Percentiles rank a stretch among this genome's conserved stretches.
Evolutionary conservation across 2,113 vertebrate species (phyloP).

Genomic region (Redunca redunca): DNA sequence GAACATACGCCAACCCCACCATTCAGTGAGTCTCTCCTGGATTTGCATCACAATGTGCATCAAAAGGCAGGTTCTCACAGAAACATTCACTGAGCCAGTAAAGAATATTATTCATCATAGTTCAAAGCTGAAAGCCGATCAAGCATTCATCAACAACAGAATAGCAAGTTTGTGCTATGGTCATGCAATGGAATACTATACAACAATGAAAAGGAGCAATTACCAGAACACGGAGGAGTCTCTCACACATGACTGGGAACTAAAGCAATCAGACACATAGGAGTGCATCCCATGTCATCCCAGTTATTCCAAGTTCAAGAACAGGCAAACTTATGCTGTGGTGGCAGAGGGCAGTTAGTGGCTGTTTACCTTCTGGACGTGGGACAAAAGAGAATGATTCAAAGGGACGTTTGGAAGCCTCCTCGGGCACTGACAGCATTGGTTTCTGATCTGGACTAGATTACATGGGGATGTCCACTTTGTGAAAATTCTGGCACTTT

Average conservation of each 20-base stretch:
- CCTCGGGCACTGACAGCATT: neutral
- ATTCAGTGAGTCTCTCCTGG: neutral
- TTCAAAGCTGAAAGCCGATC: neutral
- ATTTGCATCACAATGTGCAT: neutral
- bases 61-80: neutral
- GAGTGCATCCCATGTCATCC: neutral
- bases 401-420: rapidly evolving
- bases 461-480: neutral
- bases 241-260: neutral
- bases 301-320: neutral
- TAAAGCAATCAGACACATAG: neutral
- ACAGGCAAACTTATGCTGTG: neutral
- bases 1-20: neutral
- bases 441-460: neutral
- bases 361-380: neutral
- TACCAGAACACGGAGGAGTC: neutral
- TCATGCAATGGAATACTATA: neutral
- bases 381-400: rapidly evolving
- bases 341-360: neutral
- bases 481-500: neutral
- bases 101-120: neutral
- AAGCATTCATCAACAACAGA: neutral
- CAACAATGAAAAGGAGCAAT: neutral
- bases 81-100: neutral
- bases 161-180: neutral